A percentile compares a stretch with the other conserved stretches of the same genome.
phyloP scores from a whole-genome alignment of 2,888 invertebrate genomes.

The Blastobasis adustella region DNA sequence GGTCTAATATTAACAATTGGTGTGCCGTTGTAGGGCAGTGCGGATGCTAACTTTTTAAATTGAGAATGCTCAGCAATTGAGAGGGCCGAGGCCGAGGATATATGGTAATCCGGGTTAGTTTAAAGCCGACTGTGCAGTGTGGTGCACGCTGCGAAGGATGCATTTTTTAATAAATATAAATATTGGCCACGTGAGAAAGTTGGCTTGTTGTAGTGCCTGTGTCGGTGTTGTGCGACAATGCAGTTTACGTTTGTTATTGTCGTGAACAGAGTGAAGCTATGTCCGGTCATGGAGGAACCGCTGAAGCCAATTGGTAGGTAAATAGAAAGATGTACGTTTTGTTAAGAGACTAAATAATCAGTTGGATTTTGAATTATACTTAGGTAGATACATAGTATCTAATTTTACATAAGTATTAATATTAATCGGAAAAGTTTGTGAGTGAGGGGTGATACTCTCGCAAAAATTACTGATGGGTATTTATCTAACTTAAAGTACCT shows the following conservation, averaged over 20 bases:
- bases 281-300: constrained; percentile 55
- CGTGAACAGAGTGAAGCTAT: constrained; percentile 64
- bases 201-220: constrained; percentile 35
- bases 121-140: constrained; percentile 49
- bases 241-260: constrained; percentile 69
- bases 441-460: no score
- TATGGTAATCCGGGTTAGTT: constrained; percentile 69
- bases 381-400: no score
- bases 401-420: no score
- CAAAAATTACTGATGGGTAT: no score
- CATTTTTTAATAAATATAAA: constrained; percentile 47
- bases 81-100: constrained; percentile 41
- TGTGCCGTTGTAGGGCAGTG: constrained; percentile 51
- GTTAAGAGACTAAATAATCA: no score
- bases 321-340: no score
- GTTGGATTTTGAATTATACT: no score
- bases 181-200: constrained; percentile 50
- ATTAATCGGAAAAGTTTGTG: no score
- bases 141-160: constrained; percentile 59
- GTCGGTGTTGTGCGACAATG: constrained; percentile 50
- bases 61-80: constrained; percentile 54
- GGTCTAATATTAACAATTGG: constrained; percentile 56
- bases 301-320: constrained; percentile 53
- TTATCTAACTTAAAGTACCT: no score
- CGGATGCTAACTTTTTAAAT: constrained; percentile 53